Evolutionary conservation across 2,888 invertebrate genomes (phyloP).

Genomic region (Baronia brevicornis): DNA sequence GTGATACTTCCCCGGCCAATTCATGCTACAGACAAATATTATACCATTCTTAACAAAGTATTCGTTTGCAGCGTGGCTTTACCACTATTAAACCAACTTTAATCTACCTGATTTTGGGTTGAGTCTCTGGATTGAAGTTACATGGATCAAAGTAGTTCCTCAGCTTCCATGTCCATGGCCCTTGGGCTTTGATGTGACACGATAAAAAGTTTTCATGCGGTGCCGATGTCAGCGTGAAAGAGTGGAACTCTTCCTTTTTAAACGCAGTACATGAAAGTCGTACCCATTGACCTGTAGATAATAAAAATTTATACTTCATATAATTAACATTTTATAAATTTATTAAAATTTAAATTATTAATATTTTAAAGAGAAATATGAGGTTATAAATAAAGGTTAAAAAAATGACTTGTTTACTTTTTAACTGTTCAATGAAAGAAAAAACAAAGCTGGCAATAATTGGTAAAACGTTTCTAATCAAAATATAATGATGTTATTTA

Average conservation of each 20-base stretch:
- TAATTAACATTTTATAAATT: too few relatives aligned
- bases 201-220: conserved; percentile 96
- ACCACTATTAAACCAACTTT: too few relatives aligned
- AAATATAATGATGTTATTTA: too few relatives aligned
- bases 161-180: conserved; percentile 98
- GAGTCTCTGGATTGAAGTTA: conserved; percentile 90
- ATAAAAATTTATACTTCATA: not conserved
- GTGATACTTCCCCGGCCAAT: too few relatives aligned
- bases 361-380: not conserved
- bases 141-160: conserved; percentile 96
- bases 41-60: too few relatives aligned
- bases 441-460: too few relatives aligned
- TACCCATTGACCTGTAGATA: conserved; percentile 88
- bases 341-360: too few relatives aligned
- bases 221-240: conserved; percentile 95
- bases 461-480: too few relatives aligned
- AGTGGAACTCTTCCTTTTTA: conserved; percentile 92
- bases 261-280: conserved; percentile 93
- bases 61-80: too few relatives aligned
- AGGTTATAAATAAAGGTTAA: not conserved
- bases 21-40: too few relatives aligned
- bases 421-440: too few relatives aligned
- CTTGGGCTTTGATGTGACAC: conserved; percentile 92
- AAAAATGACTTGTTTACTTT: too few relatives aligned
- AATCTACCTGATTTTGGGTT: conserved; percentile 81